Percentiles rank a stretch among this genome's conserved stretches.
These are phyloP conservation scores for Cheirogaleus medius DNA, from an alignment of 2,113 vertebrate genomes.

Conservation along the genomic window DNA sequence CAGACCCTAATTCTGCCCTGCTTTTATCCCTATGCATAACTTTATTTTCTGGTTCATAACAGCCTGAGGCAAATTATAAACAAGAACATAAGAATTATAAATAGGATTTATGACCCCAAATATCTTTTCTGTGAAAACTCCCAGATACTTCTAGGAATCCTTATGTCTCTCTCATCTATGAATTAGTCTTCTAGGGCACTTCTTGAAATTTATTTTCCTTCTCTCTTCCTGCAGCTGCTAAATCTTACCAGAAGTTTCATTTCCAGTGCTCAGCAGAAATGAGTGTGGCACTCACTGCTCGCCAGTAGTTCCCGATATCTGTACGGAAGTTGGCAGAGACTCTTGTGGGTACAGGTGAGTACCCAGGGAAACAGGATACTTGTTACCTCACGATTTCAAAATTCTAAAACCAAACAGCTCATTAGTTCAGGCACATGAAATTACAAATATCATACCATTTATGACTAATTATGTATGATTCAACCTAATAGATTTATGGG, in stretches of 20 bases:
- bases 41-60: neutral
- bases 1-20: neutral
- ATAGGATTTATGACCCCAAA: neutral
- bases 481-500: neutral
- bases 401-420: neutral
- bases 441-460: neutral
- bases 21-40: neutral
- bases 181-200: neutral
- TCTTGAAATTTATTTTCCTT: neutral
- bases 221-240: neutral
- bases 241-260: neutral
- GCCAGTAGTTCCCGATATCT: neutral
- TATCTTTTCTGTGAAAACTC: neutral
- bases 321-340: neutral
- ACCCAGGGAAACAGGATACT: neutral
- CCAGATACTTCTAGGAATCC: neutral
- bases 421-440: neutral
- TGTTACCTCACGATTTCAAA: neutral
- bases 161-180: neutral
- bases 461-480: neutral
- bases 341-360: neutral
- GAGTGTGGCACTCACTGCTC: neutral
- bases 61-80: slow-evolving; percentile 4
- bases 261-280: neutral
- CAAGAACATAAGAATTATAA: neutral